Base-by-base conservation (phyloP, 2,113 vertebrate species). In the Colinus virginianus region DNA sequence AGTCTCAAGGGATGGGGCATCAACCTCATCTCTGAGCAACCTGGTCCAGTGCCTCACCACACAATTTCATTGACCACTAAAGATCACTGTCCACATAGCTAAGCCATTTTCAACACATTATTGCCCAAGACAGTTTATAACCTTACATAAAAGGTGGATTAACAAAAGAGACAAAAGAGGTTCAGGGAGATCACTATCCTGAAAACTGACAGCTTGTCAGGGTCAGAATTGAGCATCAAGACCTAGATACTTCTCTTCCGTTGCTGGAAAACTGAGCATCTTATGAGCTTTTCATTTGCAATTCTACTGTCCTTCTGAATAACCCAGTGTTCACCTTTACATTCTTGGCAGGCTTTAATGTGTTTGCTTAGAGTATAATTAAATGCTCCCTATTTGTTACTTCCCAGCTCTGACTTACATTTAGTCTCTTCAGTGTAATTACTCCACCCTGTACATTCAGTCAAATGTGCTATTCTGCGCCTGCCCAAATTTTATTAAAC, bases 331-430 rank as follows among this genome's bases (percentile, higher is more conserved):
- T 92, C 91, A 91, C 87, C 94, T 97, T 90, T 45, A 56, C 20
- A 91, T 90, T 93, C 94, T 75, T 95, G 74, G 58, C 86, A 97
- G 89, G 32, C 12, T 91, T 94, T 93, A 87, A 89, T 91, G 64
- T 91, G 67, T 95, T 96, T 94, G 71, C 78, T 92, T 96, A 92
- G 72, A 86, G 63, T 70, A 74, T 96, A 97, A 96, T 95, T 94
- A 93, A 96, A 93, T 85, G 21, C 30, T 93, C 84, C 90, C 42
- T 90, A 87, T 93, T 95, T 91, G 91, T 94, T 82, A 49, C 75
- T 96, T 95, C 76, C 67, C 75, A 78, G 46, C 69, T 84, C 63
- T 90, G 80, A 83, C 90, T 95, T 96, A 74, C 36, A 67, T 96
- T 96, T 92, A 70, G 58, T 95, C 55, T 94, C 84, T 91, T 84